Conservation (phyloP, 2,888 invertebrate species). For the Eupithecia tripunctaria region DNA sequence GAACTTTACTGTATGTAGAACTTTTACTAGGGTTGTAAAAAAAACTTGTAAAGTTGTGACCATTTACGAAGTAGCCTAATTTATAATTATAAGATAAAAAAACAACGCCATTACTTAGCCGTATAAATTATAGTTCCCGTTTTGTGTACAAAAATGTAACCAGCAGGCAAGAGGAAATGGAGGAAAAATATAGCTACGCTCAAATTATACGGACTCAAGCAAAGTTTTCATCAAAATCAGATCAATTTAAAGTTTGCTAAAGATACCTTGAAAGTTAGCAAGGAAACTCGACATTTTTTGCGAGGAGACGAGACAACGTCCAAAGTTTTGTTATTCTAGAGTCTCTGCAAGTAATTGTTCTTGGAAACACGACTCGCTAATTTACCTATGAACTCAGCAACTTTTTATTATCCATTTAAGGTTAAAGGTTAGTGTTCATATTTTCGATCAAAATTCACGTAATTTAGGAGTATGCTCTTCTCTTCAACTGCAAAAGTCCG, state of each 20-base stretch:
- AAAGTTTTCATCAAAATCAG: neutral
- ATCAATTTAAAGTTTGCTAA: neutral
- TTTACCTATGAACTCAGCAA: neutral
- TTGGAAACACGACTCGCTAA: neutral
- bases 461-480: neutral
- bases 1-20: neutral
- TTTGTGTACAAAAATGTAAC: neutral
- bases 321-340: neutral
- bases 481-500: conserved; percentile 1
- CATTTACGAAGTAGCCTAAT: neutral
- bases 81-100: neutral
- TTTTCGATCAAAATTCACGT: neutral
- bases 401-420: neutral
- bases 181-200: neutral
- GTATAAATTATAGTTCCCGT: neutral
- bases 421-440: neutral
- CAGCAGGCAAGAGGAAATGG: neutral
- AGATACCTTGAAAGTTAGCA: neutral
- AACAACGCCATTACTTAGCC: neutral
- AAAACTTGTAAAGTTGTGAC: neutral
- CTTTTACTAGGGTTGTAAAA: neutral
- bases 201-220: neutral
- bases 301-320: neutral
- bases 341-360: neutral
- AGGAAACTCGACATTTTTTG: neutral